phyloP scores from a whole-genome alignment of 1,140 invertebrate genomes.

The Chlorops oryzae region DNA sequence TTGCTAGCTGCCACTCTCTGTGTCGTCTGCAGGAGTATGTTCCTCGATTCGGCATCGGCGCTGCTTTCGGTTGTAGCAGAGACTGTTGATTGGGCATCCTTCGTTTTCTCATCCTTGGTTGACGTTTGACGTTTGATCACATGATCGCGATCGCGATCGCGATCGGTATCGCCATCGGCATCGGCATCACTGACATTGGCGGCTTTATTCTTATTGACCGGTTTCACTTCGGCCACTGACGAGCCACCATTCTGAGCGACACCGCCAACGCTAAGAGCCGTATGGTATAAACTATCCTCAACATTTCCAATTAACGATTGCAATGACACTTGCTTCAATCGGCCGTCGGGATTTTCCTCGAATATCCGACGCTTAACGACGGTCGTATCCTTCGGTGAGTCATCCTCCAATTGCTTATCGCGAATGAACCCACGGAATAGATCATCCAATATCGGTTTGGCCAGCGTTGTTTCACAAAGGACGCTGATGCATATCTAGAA shows the following conservation, averaged over 20 bases:
- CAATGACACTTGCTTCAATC: conserved; percentile 38
- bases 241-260: conserved; percentile 12
- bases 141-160: no score
- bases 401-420: not conserved
- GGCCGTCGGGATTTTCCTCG: conserved; percentile 24
- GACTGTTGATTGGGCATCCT: not conserved
- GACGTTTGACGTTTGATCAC: not conserved
- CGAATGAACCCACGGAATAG: not conserved
- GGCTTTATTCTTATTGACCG: not conserved
- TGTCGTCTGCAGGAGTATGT: conserved; percentile 34
- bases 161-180: no score
- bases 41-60: conserved; percentile 3
- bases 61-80: not conserved
- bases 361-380: conserved; percentile 34
- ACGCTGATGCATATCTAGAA: no score
- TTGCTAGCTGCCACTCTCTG: conserved; percentile 27
- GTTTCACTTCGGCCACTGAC: not conserved
- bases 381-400: conserved; percentile 17
- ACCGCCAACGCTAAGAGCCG: conserved; percentile 28
- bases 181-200: no score
- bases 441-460: conserved; percentile 5
- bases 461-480: conserved; percentile 3
- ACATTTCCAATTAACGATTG: conserved; percentile 34
- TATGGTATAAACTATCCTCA: conserved; percentile 37
- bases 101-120: not conserved